Evolutionary conservation across 2,113 vertebrate species (phyloP), one percentile per base, ranked within the genome.

Genomic region (Neopipo cinnamomea): DNA sequence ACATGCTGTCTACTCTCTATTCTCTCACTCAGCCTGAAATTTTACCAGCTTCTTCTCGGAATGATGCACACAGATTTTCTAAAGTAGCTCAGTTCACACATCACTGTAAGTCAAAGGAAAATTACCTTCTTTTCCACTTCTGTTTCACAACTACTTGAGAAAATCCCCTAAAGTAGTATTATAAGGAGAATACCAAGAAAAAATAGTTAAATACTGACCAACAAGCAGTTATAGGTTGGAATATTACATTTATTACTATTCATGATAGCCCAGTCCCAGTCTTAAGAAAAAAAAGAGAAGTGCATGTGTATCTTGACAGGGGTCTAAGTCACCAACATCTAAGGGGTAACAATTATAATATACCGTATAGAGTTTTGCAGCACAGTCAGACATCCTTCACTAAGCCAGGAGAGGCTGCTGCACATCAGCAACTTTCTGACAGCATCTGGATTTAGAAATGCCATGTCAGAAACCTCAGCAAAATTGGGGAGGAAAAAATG

Each of bases 401-500:
- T 37, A 78, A 39, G 30, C 28, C 52, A 91, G 47, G 52, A 75
- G 30, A 89, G 24, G 52, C 30, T 82, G 47, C 83, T 84, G 53
- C 55, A 31, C 41, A 73, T 37, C 72, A 75, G 53, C 62, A 61
- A 22, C 75, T 41, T 88, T 66, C 42, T 56, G 61, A 58, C 33
- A 74, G 76, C 39, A 62, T 37, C 75, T 75, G 63, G 20, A 25
- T n/a, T 81, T 77, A 79, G 50, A 94, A 87, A 88, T 18, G 22
- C 13, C 28, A 31, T 14, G n/a, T 67, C 41, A 81, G 42, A 93
- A 90, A 72, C 9, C 10, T 58, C 53, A 16, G 47, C 16, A 52
- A 68, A 58, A 68, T 0, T 7, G 0, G 56, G 33, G 8, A 7
- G 0, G 13, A 4, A 6, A 39, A 49, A 53, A 67, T n/a, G 12